Base-by-base conservation (phyloP, 2,113 vertebrate genomes). In the Manacus vitellinus region DNA sequence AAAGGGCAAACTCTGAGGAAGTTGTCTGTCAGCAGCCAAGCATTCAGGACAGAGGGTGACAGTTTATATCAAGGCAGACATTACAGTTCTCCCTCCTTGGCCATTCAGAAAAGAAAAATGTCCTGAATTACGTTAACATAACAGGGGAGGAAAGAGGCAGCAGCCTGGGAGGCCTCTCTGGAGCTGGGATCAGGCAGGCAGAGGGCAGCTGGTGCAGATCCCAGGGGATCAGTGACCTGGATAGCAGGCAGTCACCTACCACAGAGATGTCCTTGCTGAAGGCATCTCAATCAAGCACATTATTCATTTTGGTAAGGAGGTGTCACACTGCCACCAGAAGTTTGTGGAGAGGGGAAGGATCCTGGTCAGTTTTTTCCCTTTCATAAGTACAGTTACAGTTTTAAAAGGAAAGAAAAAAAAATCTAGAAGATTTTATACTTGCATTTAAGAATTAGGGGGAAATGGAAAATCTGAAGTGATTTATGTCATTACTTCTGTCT, bases 211-310 rank as follows among this genome's bases (percentile, higher is more conserved):
- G 23, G 27, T 59, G 35, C 37, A 52, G 8, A 75, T 44, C 27
- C 44, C 46, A 25, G 52, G 16, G 47, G 13, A 17, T 49, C 51
- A 67, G 58, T 1, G 0, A 62, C 31, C 41, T 35, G 30, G 49
- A 55, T 31, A 75, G 55, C 24, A 61, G 52, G 35, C 21, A 79
- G 49, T 28, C 30, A 39, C 22, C 16, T 35, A 41, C 58, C 19
- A 28, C 2, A 1, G 47, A 47, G 31, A 24, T 4, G 0, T 30
- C 54, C 67, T 63, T 74, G 66, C 59, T 49, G 44, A 85, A 52
- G 46, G 18, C 54, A 51, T 66, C 55, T 56, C 2, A 0, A 18
- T 43, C 14, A n/a, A 49, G 76, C 0, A 0, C 8, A 4, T 0
- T 1, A 22, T 13, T 73, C 47, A 14, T 22, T 77, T 46, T 63